phyloP scores from a whole-genome alignment of 2,888 invertebrate genomes.

The Platycheirus rosarum region DNA sequence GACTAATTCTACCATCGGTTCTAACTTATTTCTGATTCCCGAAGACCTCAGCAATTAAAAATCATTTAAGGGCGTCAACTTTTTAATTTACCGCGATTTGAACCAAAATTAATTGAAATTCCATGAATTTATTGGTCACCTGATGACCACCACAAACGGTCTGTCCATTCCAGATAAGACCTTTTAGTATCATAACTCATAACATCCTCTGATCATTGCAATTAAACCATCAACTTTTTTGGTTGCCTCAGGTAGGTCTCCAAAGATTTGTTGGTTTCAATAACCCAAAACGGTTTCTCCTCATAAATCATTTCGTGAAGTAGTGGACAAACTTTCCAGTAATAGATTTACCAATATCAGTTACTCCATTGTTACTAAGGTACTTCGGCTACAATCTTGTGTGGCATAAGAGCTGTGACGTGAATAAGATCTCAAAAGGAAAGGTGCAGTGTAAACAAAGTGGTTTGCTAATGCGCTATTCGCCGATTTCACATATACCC shows the following conservation, averaged over 20 bases:
- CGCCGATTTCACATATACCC: neutral
- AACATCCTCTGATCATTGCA: conserved; percentile 1
- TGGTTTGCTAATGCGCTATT: neutral
- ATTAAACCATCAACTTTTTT: conserved; percentile 25
- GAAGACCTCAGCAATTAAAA: conserved; percentile 15
- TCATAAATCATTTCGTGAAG: conserved; percentile 1
- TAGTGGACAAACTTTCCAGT: neutral
- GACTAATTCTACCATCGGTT: neutral
- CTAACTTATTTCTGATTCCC: neutral
- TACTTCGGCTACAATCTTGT: neutral
- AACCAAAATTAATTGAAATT: conserved; percentile 10
- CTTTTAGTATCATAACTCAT: neutral
- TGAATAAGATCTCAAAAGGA: conserved; percentile 9
- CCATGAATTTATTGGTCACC: neutral
- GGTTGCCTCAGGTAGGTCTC: neutral
- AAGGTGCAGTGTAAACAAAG: conserved; percentile 15
- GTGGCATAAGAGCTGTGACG: neutral
- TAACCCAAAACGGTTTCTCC: neutral
- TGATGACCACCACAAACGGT: neutral
- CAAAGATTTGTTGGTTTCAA: neutral
- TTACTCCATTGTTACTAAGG: neutral
- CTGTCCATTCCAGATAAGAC: neutral
- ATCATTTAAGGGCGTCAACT: conserved; percentile 15
- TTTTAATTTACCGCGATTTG: neutral
- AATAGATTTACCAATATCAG: neutral